phyloP scores from a whole-genome alignment of 64 coral and sea anemone genomes.

The Pachyseris speciosa region DNA sequence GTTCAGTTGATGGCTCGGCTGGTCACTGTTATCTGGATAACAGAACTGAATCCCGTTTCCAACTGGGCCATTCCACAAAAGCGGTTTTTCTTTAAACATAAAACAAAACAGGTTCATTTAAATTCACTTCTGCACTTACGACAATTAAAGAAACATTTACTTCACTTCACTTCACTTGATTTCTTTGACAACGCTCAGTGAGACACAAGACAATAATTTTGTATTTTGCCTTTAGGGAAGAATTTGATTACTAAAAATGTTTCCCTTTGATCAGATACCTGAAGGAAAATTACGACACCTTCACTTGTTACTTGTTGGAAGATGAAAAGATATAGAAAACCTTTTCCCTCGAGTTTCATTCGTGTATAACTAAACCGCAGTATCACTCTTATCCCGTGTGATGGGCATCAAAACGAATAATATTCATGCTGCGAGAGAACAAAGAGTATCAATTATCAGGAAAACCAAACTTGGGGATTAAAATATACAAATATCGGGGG shows the following conservation, averaged over 20 bases:
- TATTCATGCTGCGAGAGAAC: neutral
- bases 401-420: neutral
- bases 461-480: conserved; percentile 47
- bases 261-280: neutral
- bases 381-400: neutral
- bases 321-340: too few relatives aligned
- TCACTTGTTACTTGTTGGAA: neutral
- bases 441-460: neutral
- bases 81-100: neutral
- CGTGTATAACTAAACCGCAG: too few relatives aligned
- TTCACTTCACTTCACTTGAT: neutral
- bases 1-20: neutral
- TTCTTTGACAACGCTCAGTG: neutral
- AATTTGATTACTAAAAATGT: neutral
- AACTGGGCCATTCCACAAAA: neutral
- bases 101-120: neutral
- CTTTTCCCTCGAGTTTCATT: too few relatives aligned
- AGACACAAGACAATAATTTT: neutral
- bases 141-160: neutral
- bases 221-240: neutral
- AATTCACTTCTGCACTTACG: neutral
- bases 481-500: neutral
- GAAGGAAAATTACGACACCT: neutral
- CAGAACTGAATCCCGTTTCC: neutral
- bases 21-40: neutral